These are phyloP conservation scores for Metellina segmentata DNA, from an alignment of 2,888 invertebrate species.

Conservation along the genomic window DNA sequence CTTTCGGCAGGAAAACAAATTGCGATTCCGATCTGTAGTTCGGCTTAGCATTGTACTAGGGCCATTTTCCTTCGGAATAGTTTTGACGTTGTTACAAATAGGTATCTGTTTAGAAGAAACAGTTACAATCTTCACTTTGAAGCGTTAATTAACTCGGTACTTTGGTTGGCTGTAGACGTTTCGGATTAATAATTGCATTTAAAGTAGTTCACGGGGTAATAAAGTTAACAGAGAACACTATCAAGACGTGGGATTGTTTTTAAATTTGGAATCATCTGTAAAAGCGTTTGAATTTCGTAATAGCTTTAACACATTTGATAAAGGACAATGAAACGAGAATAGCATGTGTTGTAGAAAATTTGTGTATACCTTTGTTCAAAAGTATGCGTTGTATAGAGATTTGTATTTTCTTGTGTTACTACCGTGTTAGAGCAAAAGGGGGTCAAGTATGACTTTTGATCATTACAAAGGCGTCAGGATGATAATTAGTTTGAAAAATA, in stretches of 20 bases:
- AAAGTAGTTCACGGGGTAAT: neutral
- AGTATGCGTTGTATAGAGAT: too few species aligned
- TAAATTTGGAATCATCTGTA: neutral
- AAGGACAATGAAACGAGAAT: too few species aligned
- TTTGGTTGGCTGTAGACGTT: neutral
- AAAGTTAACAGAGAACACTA: neutral
- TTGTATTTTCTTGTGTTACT: too few species aligned
- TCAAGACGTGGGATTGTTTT: neutral
- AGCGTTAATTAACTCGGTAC: neutral
- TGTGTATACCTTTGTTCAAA: too few species aligned
- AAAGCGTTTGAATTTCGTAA: too few species aligned
- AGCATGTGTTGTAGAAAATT: too few species aligned
- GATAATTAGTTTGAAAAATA: too few species aligned
- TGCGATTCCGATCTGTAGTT: neutral
- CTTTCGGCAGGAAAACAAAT: neutral
- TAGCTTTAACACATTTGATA: too few species aligned
- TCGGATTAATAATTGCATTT: neutral
- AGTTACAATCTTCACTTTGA: neutral
- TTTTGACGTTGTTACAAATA: neutral
- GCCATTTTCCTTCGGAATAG: neutral
- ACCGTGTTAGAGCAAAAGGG: too few species aligned
- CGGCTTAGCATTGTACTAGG: neutral
- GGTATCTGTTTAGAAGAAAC: neutral
- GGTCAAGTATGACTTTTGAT: too few species aligned
- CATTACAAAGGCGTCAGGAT: too few species aligned